phyloP scores from a whole-genome alignment of 2,113 vertebrate genomes.

The Silurus meridionalis region DNA sequence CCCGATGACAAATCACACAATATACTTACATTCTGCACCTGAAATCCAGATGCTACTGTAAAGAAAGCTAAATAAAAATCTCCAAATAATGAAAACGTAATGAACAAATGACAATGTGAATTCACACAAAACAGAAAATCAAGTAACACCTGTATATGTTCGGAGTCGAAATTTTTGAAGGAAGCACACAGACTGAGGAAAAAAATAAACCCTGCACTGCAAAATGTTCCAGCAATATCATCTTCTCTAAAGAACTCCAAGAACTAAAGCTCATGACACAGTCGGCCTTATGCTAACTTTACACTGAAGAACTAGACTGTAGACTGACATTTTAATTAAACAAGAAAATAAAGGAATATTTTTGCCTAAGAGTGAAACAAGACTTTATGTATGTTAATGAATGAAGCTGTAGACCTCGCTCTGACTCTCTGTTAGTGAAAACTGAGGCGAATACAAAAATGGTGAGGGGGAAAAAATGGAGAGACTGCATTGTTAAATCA shows the following conservation, averaged over 20 bases:
- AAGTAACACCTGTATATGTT: neutral
- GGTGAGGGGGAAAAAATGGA: neutral
- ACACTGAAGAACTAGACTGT: conserved; percentile 13
- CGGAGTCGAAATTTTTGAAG: too few relatives aligned
- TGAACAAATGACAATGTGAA: neutral
- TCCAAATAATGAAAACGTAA: neutral
- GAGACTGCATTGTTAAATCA: neutral
- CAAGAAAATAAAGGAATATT: neutral
- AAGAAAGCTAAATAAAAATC: neutral
- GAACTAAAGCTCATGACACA: conserved; percentile 13
- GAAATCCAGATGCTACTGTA: neutral
- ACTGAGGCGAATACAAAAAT: neutral
- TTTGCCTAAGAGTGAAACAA: conserved; percentile 28
- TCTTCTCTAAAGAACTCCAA: neutral
- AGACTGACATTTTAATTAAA: conserved; percentile 42
- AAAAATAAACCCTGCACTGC: neutral
- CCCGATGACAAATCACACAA: neutral
- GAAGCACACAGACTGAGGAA: neutral
- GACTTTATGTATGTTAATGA: conserved; percentile 9
- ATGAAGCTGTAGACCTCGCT: conserved; percentile 2
- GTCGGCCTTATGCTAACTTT: conserved; percentile 16
- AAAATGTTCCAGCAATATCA: neutral
- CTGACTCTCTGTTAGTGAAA: neutral
- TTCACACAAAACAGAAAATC: neutral
- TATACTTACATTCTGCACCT: neutral